Evolutionary conservation across 2,888 invertebrate species (phyloP), one percentile per base, ranked within the genome.

Genomic region (Drymonia ruficornis): DNA sequence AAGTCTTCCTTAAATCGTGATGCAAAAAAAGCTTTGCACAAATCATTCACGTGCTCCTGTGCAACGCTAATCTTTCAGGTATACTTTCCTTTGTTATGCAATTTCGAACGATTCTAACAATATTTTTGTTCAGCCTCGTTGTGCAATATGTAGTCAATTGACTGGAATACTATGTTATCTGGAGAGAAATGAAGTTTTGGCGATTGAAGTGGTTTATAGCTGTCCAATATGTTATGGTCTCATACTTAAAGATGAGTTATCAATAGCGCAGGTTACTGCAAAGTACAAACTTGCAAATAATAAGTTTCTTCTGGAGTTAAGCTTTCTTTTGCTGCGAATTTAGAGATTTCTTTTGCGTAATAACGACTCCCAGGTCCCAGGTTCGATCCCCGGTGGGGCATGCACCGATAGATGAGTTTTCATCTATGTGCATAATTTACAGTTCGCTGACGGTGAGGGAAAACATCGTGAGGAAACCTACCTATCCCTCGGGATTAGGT

Each of bases 201-300:
- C 40, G n/a, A 7, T 40, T 43, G 45, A 63, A 64, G 19, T 51
- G 47, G 45, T 38, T 50, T 59, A n/a, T 64, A 48, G 53, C 23
- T 9, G 11, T 64, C 52, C 65, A 61, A 50, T 29, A 42, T 19
- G 46, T 61, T 50, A 13, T 15, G 36, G 55, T 53, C n/a, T 59
- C 52, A 55, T n/a, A 50, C 50, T 65, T 61, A 56, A 50, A 49
- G 50, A 50, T 53, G 15, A 19, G 46, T 11, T 49, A 52, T 53
- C 55, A 42, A 53, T 52, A 16, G 15, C 23, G 49, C 19, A 47
- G 29, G 28, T 53, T 15, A 12, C 6, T 6, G n/a, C 38, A 13
- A 38, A 38, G 38, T 13, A 34, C 0, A 2, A 31, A 8, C 11
- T 31, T 31, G 7, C 2, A 1, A 9, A 31, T 31, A 31, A 31